Conservation (phyloP, 2,888 invertebrate genomes). For the Troilus luridus region DNA sequence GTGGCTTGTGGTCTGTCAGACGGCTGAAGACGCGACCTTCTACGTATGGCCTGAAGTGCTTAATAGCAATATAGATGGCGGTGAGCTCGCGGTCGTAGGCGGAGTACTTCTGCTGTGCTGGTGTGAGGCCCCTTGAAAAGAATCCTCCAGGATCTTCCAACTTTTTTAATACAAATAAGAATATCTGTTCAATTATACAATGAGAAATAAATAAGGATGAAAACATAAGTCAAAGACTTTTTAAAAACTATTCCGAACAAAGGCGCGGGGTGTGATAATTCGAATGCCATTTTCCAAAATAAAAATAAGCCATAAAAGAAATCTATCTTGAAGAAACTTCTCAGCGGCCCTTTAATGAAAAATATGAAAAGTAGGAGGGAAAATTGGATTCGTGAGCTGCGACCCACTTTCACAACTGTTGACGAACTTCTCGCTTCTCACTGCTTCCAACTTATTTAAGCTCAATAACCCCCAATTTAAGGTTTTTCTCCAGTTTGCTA, state of each 20-base stretch:
- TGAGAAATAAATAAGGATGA: neutral
- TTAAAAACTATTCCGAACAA: neutral
- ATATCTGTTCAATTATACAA: neutral
- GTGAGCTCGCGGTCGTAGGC: too few species aligned
- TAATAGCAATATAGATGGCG: too few species aligned
- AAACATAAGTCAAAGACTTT: neutral
- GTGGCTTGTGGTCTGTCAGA: too few species aligned
- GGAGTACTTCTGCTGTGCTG: too few species aligned
- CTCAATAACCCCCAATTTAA: neutral
- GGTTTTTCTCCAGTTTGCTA: neutral
- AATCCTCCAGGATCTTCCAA: too few species aligned
- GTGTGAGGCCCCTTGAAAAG: too few species aligned
- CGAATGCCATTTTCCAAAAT: neutral
- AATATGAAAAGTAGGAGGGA: constrained; percentile 12
- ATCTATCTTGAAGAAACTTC: neutral
- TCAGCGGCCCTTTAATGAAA: constrained; percentile 3
- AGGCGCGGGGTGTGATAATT: neutral
- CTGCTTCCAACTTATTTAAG: neutral
- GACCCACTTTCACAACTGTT: neutral
- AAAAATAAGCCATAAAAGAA: neutral
- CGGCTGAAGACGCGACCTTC: too few species aligned
- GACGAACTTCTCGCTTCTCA: neutral
- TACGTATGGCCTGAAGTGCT: too few species aligned
- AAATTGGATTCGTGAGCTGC: neutral
- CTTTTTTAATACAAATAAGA: too few species aligned